Evolutionary conservation across 2,113 vertebrate genomes (phyloP).

Genomic region (Gadus chalcogrammus): DNA sequence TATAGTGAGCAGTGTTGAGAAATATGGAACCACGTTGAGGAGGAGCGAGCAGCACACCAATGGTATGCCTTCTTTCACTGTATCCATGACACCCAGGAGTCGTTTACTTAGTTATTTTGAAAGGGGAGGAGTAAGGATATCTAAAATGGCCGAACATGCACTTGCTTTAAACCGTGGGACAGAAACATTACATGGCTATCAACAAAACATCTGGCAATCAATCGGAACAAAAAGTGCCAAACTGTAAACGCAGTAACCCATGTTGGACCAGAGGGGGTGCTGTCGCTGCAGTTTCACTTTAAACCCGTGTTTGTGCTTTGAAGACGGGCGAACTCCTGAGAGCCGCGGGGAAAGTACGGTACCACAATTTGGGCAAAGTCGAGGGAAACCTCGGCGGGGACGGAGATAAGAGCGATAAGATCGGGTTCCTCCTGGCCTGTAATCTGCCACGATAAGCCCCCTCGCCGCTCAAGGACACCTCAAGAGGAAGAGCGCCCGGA

Average conservation of each 20-base stretch:
- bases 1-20: conserved; percentile 1
- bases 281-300: too few relatives aligned
- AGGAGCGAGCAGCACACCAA: conserved; percentile 18
- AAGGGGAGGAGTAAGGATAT: too few relatives aligned
- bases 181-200: too few relatives aligned
- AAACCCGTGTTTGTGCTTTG: too few relatives aligned
- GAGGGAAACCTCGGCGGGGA: neutral
- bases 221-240: too few relatives aligned
- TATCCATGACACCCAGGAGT: neutral
- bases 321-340: neutral
- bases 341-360: neutral
- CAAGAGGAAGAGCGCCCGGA: neutral
- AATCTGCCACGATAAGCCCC: conserved; percentile 49
- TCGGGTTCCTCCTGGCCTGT: conserved; percentile 34
- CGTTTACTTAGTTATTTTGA: too few relatives aligned
- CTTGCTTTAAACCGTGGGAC: too few relatives aligned
- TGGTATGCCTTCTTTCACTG: neutral
- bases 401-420: neutral
- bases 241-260: too few relatives aligned
- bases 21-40: conserved; percentile 28
- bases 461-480: conserved; percentile 61
- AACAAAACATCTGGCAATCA: too few relatives aligned
- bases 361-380: neutral
- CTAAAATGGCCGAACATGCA: too few relatives aligned
- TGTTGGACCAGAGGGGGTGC: too few relatives aligned